Evolutionary conservation across 2,888 invertebrate genomes (phyloP), one percentile per base, ranked within the genome.

Genomic region (Drosophila gaucha): DNA sequence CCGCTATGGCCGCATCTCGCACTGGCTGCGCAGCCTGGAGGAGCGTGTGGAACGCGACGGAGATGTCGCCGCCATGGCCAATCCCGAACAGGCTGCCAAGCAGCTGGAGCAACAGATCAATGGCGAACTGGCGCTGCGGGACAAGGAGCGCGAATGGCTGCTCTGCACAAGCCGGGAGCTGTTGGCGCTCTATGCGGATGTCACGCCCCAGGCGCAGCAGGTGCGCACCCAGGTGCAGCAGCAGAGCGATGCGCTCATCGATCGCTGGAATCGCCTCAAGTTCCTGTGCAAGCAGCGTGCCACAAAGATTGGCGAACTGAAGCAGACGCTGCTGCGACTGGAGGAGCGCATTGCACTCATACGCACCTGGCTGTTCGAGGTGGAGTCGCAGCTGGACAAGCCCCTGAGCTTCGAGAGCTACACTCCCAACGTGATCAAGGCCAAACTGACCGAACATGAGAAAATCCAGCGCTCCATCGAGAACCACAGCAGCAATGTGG

Each of bases 131-230:
- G 93, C 94, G 1, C 89, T 96, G 67, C 96, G 96, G 84, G 95
- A 95, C 89, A 93, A 95, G 4, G 97, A 97, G 89, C 94, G 95
- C 39, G 95, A 95, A 66, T 97, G 97, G 97, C 91, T 97, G 16
- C 89, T 94, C 5, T 93, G 93, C 67, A 95, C 95, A 0, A 96
- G 96, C 0, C 92, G 92, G 9, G 94, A 94, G 74, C 91, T 97
- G 44, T 92, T 95, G 10, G 93, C 94, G n/a, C 75, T 91, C 2
- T 92, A 94, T 47, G 93, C 94, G 18, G 94, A 94, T 57, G 93
- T 94, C 57, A 94, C 95, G 62, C 94, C 94, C 51, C 94, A 94
- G 47, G 93, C 94, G 3, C 92, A 92, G 24, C 90, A 91, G 1
- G 94, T 95, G 76, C 94, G 94, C 57, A 91, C 92, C 12, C 93